These are phyloP conservation scores for Lasiurus cinereus DNA, from an alignment of 2,113 vertebrate genomes.

Conservation along the genomic window DNA sequence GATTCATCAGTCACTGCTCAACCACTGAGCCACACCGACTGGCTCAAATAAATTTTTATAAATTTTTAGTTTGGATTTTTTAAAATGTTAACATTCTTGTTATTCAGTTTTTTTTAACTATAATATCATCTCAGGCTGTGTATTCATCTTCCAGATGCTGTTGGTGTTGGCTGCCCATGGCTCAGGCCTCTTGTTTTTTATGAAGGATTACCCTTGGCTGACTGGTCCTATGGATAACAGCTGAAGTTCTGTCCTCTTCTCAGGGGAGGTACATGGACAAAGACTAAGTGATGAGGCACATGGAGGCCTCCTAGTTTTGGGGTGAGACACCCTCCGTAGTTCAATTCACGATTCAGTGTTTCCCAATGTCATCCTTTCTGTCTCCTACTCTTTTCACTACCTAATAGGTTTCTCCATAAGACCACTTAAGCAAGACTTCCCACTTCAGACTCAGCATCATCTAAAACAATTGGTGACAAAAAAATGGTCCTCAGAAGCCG, in stretches of 20 bases:
- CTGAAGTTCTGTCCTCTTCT: background rate
- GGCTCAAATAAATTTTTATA: background rate
- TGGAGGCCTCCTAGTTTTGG: background rate
- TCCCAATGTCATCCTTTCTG: background rate
- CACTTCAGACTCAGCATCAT: background rate
- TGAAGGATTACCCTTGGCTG: too few relatives aligned
- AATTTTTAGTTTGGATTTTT: background rate
- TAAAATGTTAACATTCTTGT: background rate
- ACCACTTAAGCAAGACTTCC: background rate
- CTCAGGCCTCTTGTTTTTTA: background rate
- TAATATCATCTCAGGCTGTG: background rate
- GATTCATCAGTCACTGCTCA: too few relatives aligned
- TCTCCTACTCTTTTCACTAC: background rate
- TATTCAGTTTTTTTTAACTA: background rate
- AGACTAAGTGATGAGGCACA: background rate
- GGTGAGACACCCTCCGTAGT: background rate
- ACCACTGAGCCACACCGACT: too few relatives aligned
- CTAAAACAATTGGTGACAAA: background rate
- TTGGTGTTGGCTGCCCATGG: too few relatives aligned
- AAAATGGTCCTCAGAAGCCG: background rate
- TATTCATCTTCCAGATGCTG: background rate
- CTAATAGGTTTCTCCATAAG: background rate
- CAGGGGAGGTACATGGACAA: rapidly evolving
- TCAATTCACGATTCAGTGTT: rapidly evolving
- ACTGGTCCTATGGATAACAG: background rate